A percentile compares a stretch with the other conserved stretches of the same genome.
Evolutionary conservation across 2,113 vertebrate genomes (phyloP).

Genomic region (Mustela nigripes): DNA sequence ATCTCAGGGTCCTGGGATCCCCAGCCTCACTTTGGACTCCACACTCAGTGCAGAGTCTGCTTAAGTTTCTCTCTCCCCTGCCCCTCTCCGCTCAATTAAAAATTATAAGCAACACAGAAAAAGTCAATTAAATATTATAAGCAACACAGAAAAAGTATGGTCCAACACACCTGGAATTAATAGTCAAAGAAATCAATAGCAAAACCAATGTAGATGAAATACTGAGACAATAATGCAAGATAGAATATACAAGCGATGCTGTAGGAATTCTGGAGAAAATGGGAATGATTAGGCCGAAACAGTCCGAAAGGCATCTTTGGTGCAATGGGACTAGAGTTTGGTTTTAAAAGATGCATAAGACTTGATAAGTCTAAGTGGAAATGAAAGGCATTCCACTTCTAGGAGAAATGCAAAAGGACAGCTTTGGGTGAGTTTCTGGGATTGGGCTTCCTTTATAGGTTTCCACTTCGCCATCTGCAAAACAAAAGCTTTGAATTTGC

Average conservation of each 20-base stretch:
- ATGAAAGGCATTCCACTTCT: not conserved
- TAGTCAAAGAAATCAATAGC: not conserved
- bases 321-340: not conserved
- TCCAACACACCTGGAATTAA: not conserved
- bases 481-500: constrained; percentile 31
- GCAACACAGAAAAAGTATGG: constrained; percentile 17
- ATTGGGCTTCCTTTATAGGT: not conserved
- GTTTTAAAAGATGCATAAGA: not conserved
- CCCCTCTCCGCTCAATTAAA: not conserved
- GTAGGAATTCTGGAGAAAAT: not conserved
- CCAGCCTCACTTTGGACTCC: not conserved
- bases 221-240: not conserved
- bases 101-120: not conserved
- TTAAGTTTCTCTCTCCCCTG: not conserved
- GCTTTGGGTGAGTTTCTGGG: not conserved
- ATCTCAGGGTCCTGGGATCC: not conserved
- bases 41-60: not conserved
- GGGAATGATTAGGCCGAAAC: not conserved
- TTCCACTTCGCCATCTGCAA: not conserved
- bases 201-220: constrained; percentile 21
- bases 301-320: not conserved
- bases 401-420: not conserved
- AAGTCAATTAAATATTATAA: not conserved
- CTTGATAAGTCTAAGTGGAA: not conserved
- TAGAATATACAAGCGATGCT: not conserved